Conservation (phyloP, 1,140 invertebrate genomes). For the Papilio polytes region DNA sequence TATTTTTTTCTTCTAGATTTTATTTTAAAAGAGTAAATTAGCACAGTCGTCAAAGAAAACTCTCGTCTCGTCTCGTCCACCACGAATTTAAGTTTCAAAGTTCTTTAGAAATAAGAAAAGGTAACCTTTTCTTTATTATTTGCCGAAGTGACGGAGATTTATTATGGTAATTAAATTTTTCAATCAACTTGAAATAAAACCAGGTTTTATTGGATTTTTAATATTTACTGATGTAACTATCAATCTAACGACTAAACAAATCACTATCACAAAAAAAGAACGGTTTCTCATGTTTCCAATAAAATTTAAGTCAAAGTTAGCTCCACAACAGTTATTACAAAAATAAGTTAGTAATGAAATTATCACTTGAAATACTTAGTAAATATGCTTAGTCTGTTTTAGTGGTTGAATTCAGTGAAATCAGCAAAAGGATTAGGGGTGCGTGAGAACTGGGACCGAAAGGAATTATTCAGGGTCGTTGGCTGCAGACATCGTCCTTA, state of each 20-base stretch:
- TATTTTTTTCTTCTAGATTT: neutral
- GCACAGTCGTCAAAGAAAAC: neutral
- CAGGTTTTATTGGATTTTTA: neutral
- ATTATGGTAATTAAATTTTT: constrained; percentile 10
- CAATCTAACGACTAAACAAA: neutral
- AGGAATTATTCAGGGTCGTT: constrained; percentile 67
- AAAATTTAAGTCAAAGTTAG: neutral
- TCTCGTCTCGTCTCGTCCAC: constrained; percentile 9
- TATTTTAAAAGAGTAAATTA: constrained; percentile 12
- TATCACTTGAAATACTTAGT: constrained; percentile 14
- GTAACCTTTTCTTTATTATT: constrained; percentile 15
- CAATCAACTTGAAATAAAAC: neutral
- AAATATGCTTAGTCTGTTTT: constrained; percentile 33
- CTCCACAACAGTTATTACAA: neutral
- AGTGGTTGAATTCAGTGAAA: constrained; percentile 34
- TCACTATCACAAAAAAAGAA: neutral
- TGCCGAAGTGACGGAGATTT: neutral
- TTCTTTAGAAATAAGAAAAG: constrained; percentile 8
- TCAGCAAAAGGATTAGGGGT: constrained; percentile 44
- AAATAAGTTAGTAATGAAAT: constrained; percentile 12
- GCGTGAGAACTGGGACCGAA: constrained; percentile 52
- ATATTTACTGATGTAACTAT: too few relatives aligned
- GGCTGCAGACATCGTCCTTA: constrained; percentile 48
- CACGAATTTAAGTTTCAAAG: constrained; percentile 15
- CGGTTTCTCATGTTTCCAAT: neutral